Evolutionary conservation across 1,140 invertebrate genomes (phyloP).

Genomic region (Megalopta genalis): DNA sequence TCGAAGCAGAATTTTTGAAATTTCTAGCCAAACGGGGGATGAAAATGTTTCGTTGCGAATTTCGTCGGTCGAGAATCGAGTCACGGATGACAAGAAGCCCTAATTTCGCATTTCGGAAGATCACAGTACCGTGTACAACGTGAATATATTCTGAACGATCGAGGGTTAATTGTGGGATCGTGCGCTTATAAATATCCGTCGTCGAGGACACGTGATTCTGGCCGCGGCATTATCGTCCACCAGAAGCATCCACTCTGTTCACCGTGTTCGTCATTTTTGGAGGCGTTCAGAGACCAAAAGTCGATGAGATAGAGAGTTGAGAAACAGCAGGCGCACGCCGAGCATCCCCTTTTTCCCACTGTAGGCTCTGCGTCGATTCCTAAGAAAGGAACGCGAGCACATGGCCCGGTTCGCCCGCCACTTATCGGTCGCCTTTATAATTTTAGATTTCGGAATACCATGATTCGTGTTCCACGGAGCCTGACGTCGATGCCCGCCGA

Average conservation of each 20-base stretch:
- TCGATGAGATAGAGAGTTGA: slow-evolving; percentile 68
- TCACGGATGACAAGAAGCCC: too few species aligned
- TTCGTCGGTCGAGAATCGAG: too few species aligned
- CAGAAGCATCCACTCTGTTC: slow-evolving; percentile 23
- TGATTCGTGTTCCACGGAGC: slow-evolving; percentile 57
- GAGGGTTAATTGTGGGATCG: neutral
- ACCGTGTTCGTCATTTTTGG: slow-evolving; percentile 71
- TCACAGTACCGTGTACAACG: too few species aligned
- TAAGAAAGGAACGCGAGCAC: slow-evolving; percentile 69
- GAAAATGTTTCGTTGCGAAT: too few species aligned
- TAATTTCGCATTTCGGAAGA: too few species aligned
- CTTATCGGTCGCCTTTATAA: slow-evolving; percentile 73
- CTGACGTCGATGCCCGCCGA: slow-evolving; percentile 5
- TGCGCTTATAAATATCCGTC: slow-evolving; percentile 12
- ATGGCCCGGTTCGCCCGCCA: slow-evolving; percentile 72
- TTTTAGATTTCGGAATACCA: slow-evolving; percentile 78
- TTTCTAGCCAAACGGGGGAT: too few species aligned
- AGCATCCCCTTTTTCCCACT: slow-evolving; percentile 40
- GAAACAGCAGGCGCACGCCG: slow-evolving; percentile 72
- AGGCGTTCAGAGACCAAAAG: slow-evolving; percentile 64
- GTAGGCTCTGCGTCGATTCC: slow-evolving; percentile 58
- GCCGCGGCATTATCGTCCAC: slow-evolving; percentile 18
- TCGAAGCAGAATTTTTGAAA: too few species aligned
- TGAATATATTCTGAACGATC: neutral
- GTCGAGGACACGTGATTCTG: slow-evolving; percentile 6